Evolutionary conservation across 2,888 invertebrate species (phyloP).

Genomic region (Caprella mutica): DNA sequence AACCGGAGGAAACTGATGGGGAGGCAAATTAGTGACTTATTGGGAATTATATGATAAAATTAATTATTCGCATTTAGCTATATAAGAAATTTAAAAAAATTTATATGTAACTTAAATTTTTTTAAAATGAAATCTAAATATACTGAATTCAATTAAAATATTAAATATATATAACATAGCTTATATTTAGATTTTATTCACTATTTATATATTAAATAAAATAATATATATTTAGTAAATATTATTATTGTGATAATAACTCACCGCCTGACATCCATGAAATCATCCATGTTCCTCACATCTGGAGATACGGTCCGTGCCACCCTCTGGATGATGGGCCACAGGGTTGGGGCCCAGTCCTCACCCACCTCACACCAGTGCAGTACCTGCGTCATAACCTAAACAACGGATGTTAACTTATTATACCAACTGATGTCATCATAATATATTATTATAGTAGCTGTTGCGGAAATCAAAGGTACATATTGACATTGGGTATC

Average conservation of each 20-base stretch:
- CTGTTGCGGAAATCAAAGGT: too few relatives aligned
- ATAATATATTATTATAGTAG: too few relatives aligned
- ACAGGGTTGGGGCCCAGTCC: constrained; percentile 66
- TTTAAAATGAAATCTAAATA: not conserved
- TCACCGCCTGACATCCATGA: constrained; percentile 79
- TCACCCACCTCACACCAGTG: constrained; percentile 59
- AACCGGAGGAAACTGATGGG: constrained; percentile 56
- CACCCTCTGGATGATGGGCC: constrained; percentile 65
- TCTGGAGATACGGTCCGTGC: constrained; percentile 71
- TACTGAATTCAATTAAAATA: not conserved
- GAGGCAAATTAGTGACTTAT: not conserved
- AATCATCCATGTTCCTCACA: constrained; percentile 58
- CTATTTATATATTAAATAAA: too few relatives aligned
- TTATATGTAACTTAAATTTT: not conserved
- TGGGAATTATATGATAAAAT: too few relatives aligned
- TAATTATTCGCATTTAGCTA: not conserved
- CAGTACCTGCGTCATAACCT: constrained; percentile 52
- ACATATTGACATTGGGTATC: too few relatives aligned
- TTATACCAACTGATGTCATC: too few relatives aligned
- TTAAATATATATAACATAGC: not conserved
- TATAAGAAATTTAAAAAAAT: not conserved
- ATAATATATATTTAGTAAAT: too few relatives aligned
- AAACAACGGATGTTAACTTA: too few relatives aligned
- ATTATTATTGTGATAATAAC: too few relatives aligned
- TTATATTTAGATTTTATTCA: too few relatives aligned